These are phyloP conservation scores for Zoroaster sp. DNA, from an alignment of 53 echinoderm and acorn worm species.

Conservation along the genomic window DNA sequence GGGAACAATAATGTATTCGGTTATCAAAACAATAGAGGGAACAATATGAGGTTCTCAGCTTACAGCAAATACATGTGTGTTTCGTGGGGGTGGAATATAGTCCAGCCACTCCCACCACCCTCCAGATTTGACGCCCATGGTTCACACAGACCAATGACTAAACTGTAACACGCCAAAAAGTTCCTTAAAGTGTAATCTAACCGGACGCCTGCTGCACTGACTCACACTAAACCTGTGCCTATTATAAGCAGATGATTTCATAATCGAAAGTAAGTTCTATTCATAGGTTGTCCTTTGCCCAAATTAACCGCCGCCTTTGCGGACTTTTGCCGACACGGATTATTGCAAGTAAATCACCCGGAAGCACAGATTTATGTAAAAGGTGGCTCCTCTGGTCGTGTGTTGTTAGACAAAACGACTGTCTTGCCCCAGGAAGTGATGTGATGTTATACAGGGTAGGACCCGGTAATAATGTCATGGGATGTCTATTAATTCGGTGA, in stretches of 20 bases:
- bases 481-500: too few relatives aligned
- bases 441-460: neutral
- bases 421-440: neutral
- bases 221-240: neutral
- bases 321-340: neutral
- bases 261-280: slow-evolving; percentile 12
- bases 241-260: neutral
- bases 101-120: too few relatives aligned
- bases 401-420: neutral
- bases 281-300: slow-evolving; percentile 12
- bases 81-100: too few relatives aligned
- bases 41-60: too few relatives aligned
- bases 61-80: too few relatives aligned
- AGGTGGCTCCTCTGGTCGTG: neutral
- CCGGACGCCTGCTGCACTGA: slow-evolving; percentile 12
- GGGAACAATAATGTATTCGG: too few relatives aligned
- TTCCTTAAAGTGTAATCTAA: neutral
- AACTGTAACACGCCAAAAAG: neutral
- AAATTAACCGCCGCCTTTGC: too few relatives aligned
- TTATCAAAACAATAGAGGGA: too few relatives aligned
- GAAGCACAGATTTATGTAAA: neutral
- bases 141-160: neutral
- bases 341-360: neutral
- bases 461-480: too few relatives aligned
- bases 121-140: too few relatives aligned